A percentile compares a stretch with the other conserved stretches of the same genome.
Evolutionary conservation across 2,888 invertebrate species (phyloP).

Genomic region (Alsophila aescularia): DNA sequence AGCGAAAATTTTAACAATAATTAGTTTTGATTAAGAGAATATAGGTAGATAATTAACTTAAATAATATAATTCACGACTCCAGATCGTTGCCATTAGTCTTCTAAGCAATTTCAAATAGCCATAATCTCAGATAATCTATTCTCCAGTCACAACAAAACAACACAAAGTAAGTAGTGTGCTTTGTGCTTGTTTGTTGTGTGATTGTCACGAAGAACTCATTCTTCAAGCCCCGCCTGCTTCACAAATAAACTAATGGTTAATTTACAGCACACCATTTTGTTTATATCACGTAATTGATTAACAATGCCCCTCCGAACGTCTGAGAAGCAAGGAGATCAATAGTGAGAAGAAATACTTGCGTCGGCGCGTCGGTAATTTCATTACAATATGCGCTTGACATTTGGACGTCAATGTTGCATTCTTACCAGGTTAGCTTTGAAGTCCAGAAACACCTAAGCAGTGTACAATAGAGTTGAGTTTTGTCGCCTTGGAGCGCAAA

Average conservation of each 20-base stretch:
- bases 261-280: constrained; percentile 24
- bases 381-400: constrained; percentile 49
- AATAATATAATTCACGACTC: too few species aligned
- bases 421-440: constrained; percentile 38
- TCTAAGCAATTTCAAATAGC: too few species aligned
- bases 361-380: constrained; percentile 50
- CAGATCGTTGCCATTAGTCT: too few species aligned
- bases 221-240: constrained; percentile 8
- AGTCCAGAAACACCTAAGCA: constrained; percentile 3
- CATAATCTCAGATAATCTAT: background rate
- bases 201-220: constrained; percentile 1
- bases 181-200: too few species aligned
- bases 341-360: constrained; percentile 27
- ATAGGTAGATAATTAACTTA: too few species aligned
- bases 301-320: constrained; percentile 46
- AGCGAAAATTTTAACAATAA: too few species aligned
- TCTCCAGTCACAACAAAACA: background rate
- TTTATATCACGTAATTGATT: constrained; percentile 38
- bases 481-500: background rate
- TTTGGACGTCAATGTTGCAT: constrained; percentile 52
- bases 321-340: constrained; percentile 22
- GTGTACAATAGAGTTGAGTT: constrained; percentile 6
- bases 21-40: too few species aligned
- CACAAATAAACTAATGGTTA: constrained; percentile 19
- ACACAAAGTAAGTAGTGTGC: background rate